Evolutionary conservation across 2,888 invertebrate genomes (phyloP).

Genomic region (Cataglyphis rosenhaueri): DNA sequence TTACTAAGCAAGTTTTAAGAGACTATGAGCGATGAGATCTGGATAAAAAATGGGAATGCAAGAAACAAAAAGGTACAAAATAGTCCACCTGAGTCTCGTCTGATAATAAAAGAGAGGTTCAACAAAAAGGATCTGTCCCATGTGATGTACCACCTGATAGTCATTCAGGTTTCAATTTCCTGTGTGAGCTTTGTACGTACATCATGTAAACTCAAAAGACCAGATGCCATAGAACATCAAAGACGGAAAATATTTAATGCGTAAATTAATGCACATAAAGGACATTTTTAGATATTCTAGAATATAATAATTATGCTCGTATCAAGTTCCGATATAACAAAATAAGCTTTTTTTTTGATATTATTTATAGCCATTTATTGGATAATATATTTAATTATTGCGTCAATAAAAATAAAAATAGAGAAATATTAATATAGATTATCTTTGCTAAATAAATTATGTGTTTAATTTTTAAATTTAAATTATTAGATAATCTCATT

Average conservation of each 20-base stretch:
- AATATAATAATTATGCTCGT: not conserved
- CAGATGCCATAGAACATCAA: not conserved
- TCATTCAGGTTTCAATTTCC: conserved; percentile 5
- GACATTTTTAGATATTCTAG: not conserved
- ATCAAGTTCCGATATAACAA: not conserved
- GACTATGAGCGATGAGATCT: conserved; percentile 29
- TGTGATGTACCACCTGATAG: conserved; percentile 19
- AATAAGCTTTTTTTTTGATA: not conserved
- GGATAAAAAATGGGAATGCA: conserved; percentile 11
- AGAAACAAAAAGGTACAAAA: conserved; percentile 4
- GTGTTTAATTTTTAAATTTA: conserved; percentile 12
- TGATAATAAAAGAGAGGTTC: not conserved
- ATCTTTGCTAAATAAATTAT: not conserved
- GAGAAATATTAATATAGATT: conserved; percentile 9
- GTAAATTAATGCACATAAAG: not conserved
- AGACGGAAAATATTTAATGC: not conserved
- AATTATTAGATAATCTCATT: not conserved
- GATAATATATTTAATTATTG: not conserved
- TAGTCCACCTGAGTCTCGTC: conserved; percentile 11
- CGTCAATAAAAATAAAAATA: not conserved
- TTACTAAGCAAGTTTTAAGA: conserved; percentile 20
- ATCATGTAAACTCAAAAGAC: not conserved
- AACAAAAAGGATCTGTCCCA: not conserved
- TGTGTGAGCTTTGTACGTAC: not conserved
- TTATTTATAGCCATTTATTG: not conserved